phyloP scores from a whole-genome alignment of 1,140 invertebrate genomes.

The Melitaea cinxia region DNA sequence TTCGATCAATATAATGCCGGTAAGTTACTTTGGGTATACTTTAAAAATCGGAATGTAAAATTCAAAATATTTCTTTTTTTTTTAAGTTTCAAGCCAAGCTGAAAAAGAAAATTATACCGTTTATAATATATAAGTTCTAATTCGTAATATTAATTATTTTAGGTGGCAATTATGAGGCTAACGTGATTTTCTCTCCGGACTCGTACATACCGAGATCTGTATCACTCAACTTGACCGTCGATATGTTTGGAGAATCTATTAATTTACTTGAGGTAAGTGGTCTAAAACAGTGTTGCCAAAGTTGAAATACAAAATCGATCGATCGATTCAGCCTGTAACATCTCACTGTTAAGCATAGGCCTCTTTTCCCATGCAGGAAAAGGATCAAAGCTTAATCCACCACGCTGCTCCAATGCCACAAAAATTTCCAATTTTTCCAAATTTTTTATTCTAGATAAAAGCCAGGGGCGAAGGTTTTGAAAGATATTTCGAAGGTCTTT shows the following conservation, averaged over 20 bases:
- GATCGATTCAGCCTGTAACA: too few relatives aligned
- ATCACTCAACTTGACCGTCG: conserved; percentile 91
- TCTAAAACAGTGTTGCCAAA: not conserved
- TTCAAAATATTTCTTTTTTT: too few relatives aligned
- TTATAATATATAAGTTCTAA: too few relatives aligned
- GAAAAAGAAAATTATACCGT: too few relatives aligned
- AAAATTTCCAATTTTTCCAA: not conserved
- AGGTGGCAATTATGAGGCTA: conserved; percentile 89
- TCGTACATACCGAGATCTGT: conserved; percentile 93
- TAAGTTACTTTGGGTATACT: conserved; percentile 56
- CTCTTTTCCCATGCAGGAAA: too few relatives aligned
- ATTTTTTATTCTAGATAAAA: conserved; percentile 82
- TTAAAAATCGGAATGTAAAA: too few relatives aligned
- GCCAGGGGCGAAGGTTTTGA: conserved; percentile 93
- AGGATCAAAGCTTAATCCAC: too few relatives aligned
- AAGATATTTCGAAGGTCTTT: conserved; percentile 89
- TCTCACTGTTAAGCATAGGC: too few relatives aligned
- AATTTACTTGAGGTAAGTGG: conserved; percentile 89
- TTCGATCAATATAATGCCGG: conserved; percentile 93
- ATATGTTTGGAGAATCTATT: conserved; percentile 94
- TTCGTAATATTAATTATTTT: too few relatives aligned
- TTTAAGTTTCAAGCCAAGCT: too few relatives aligned
- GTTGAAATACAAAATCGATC: too few relatives aligned
- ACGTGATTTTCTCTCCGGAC: conserved; percentile 93
- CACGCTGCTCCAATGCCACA: too few relatives aligned